Evolutionary conservation across 37 sponge, comb jelly and placozoan species (phyloP).

Genomic region (Hormiphora californensis): DNA sequence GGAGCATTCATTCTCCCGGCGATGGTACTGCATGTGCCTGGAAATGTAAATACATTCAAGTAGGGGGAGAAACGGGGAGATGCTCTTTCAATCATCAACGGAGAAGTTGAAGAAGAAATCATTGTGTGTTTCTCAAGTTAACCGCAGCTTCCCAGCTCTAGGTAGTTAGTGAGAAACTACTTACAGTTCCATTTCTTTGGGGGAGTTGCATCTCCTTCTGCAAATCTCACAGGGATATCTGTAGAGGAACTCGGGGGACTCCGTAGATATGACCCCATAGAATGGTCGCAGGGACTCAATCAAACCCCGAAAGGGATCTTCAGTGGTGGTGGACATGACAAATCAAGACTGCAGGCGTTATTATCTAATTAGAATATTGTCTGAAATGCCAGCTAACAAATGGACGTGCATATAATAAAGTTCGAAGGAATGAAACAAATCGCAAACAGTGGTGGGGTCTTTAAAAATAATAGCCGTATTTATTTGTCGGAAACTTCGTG

Average conservation of each 20-base stretch:
- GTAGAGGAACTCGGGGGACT: background rate
- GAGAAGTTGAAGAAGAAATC: background rate
- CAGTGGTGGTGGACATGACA: background rate
- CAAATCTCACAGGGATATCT: background rate
- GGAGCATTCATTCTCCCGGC: conserved; percentile 30
- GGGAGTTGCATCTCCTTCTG: background rate
- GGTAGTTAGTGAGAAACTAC: background rate
- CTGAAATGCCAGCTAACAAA: too few species aligned
- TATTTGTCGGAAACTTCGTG: too few species aligned
- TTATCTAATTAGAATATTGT: too few species aligned
- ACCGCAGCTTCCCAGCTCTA: too few species aligned
- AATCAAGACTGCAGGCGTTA: too few species aligned
- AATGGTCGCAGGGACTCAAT: background rate
- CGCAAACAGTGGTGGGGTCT: too few species aligned
- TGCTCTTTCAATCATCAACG: too few species aligned
- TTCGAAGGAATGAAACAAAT: too few species aligned
- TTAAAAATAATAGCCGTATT: too few species aligned
- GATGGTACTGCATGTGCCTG: conserved; percentile 15
- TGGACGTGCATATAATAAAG: too few species aligned
- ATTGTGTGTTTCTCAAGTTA: background rate
- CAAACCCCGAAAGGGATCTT: background rate
- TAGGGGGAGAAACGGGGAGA: too few species aligned
- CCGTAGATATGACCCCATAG: background rate
- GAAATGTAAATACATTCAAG: too few species aligned
- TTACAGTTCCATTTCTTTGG: conserved; percentile 8